Evolutionary conservation across 2,888 invertebrate genomes (phyloP), one percentile per base, ranked within the genome.

Genomic region (Buathra laborator): DNA sequence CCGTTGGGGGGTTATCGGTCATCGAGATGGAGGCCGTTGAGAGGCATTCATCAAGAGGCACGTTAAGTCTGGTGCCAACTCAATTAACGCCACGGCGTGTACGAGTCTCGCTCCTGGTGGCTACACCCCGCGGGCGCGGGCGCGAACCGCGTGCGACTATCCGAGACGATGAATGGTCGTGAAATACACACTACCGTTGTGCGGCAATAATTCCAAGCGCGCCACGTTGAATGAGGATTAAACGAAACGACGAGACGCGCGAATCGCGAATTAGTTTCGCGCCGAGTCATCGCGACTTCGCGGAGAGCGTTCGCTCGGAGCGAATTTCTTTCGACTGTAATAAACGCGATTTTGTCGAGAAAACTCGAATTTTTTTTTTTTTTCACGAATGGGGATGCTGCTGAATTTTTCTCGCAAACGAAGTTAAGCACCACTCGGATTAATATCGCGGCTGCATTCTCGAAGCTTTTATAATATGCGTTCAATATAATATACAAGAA

Each of bases 21-120:
- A 90, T 89, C 89, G 71, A 80, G 85, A 82, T 83, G 86, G 81
- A 71, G 85, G 81, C 75, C 67, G 68, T 37, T 29, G 74, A 59
- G 80, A 83, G 77, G 85, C 85, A 86, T 86, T 79, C 87, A 75
- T 86, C 79, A 86, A 82, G 72, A 59, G 79, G 71, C 81, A 74
- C 81, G 83, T 79, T 67, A 75, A 82, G 82, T 67, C 81, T 82
- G 74, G 85, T 87, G 89, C 87, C 89, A 90, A 90, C 89, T 89
- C 88, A 88, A 90, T 90, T 90, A 89, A 89, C 89, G 85, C 86
- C 87, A 88, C 24, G 68, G 72, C 85, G 77, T 78, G 10, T 68
- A 62, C 59, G 68, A 83, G 77, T 77, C 72, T 78, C 74, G 59
- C 68, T 67, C 29, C 24, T 29, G 59, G 12, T 32, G 29, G 59